A percentile compares a stretch with the other conserved stretches of the same genome.
These are phyloP conservation scores for Grantiella picta DNA, from an alignment of 2,113 vertebrate species.

Conservation along the genomic window DNA sequence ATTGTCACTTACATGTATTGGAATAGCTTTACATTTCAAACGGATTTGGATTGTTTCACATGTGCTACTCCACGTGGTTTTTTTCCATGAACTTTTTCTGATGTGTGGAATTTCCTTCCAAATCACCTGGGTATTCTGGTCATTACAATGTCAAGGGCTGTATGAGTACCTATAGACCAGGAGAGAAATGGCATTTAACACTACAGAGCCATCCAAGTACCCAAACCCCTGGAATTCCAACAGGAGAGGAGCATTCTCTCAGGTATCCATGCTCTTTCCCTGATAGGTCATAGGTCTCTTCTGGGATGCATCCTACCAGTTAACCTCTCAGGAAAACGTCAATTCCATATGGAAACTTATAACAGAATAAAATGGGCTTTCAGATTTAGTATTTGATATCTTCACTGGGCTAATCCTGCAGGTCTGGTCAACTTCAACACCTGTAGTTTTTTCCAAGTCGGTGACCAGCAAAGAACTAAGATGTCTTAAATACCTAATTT, in stretches of 20 bases:
- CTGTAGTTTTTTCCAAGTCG: fast-evolving
- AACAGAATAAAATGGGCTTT: neutral
- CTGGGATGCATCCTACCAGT: neutral
- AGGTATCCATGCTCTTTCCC: neutral
- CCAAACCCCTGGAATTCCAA: neutral
- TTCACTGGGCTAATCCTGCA: neutral
- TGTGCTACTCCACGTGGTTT: fast-evolving
- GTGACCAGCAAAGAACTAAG: neutral
- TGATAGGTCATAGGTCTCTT: neutral
- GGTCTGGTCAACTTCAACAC: neutral
- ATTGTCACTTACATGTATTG: neutral
- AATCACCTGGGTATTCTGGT: neutral
- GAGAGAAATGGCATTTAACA: neutral
- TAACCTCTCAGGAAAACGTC: neutral
- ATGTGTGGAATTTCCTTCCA: conserved; percentile 13
- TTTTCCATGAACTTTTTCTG: neutral
- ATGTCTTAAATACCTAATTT: neutral
- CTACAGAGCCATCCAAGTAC: neutral
- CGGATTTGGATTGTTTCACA: neutral
- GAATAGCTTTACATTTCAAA: conserved; percentile 41
- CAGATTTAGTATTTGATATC: neutral
- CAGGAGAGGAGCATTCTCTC: neutral
- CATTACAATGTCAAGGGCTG: neutral
- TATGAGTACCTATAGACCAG: neutral
- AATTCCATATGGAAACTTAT: neutral